A percentile compares a stretch with the other conserved stretches of the same genome.
phyloP scores from a whole-genome alignment of 2,113 vertebrate species.

The Lampris incognitus region DNA sequence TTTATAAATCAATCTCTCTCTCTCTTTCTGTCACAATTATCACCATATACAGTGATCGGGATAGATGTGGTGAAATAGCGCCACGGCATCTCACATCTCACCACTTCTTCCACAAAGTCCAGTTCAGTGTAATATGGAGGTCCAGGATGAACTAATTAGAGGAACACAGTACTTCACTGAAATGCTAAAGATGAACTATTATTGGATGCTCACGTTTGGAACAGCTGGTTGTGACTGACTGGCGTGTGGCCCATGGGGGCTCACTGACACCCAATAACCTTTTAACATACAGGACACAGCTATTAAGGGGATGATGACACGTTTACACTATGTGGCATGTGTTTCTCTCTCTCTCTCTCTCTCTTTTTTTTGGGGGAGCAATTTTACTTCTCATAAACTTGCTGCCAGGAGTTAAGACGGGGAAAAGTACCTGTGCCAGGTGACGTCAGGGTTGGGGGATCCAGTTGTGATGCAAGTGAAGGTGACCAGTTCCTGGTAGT shows the following conservation, averaged over 20 bases:
- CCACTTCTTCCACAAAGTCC: too few species aligned
- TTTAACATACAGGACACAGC: background rate
- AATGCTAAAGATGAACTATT: conserved; percentile 30
- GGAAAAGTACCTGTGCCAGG: conserved; percentile 89
- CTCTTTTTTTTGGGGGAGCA: too few species aligned
- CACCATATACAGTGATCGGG: too few species aligned
- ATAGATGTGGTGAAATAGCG: too few species aligned
- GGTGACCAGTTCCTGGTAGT: conserved; percentile 90
- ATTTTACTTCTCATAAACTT: too few species aligned
- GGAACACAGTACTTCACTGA: background rate
- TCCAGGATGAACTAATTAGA: background rate
- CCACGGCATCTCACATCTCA: too few species aligned
- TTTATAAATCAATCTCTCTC: too few species aligned
- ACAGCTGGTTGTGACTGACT: conserved; percentile 13
- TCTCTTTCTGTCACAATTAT: too few species aligned
- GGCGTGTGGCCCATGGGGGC: conserved; percentile 34
- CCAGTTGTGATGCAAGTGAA: conserved; percentile 91
- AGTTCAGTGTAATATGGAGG: too few species aligned
- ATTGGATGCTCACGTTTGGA: conserved; percentile 41
- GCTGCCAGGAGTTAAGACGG: background rate
- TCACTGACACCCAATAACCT: conserved; percentile 34
- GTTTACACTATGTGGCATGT: too few species aligned
- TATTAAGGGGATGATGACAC: conserved; percentile 15
- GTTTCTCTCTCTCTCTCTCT: too few species aligned
- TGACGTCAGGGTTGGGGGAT: conserved; percentile 91